Conservation (phyloP, 2,888 invertebrate genomes). For the Trissolcus japonicus region DNA sequence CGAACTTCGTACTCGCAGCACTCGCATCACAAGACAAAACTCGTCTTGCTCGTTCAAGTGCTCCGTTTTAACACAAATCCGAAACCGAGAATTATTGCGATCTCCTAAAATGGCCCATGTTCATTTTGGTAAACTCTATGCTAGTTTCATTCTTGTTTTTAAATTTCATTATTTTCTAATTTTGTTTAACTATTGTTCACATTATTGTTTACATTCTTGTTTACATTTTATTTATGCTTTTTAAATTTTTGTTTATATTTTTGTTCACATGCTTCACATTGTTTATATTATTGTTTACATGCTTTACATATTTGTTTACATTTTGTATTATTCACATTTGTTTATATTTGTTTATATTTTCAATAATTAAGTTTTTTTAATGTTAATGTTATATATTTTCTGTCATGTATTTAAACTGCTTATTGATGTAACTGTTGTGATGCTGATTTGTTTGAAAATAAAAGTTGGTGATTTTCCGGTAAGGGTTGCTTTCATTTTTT, state of each 20-base stretch:
- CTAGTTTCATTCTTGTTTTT: background rate
- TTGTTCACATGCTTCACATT: background rate
- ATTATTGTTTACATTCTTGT: background rate
- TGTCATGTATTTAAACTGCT: too few relatives aligned
- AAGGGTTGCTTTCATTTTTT: background rate
- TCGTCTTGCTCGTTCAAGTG: slow-evolving; percentile 38
- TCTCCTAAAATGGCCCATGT: slow-evolving; percentile 30
- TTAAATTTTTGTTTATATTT: background rate
- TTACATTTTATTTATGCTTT: background rate
- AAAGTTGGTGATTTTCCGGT: background rate
- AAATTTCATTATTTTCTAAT: background rate
- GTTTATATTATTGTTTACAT: background rate
- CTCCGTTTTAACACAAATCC: slow-evolving; percentile 25
- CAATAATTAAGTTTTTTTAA: too few relatives aligned
- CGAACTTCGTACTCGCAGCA: slow-evolving; percentile 58
- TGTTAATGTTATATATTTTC: too few relatives aligned
- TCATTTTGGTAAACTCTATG: slow-evolving; percentile 34
- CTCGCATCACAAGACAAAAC: slow-evolving; percentile 33
- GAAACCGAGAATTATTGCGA: background rate
- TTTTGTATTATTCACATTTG: too few relatives aligned
- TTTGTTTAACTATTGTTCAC: background rate
- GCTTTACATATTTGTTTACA: background rate
- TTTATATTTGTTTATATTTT: too few relatives aligned
- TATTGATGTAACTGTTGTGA: too few relatives aligned
- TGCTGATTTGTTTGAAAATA: background rate